Percentiles rank a stretch among this genome's conserved stretches.
phyloP scores from a whole-genome alignment of 2,797 vertebrate genomes.

The Rallus crepitans region DNA sequence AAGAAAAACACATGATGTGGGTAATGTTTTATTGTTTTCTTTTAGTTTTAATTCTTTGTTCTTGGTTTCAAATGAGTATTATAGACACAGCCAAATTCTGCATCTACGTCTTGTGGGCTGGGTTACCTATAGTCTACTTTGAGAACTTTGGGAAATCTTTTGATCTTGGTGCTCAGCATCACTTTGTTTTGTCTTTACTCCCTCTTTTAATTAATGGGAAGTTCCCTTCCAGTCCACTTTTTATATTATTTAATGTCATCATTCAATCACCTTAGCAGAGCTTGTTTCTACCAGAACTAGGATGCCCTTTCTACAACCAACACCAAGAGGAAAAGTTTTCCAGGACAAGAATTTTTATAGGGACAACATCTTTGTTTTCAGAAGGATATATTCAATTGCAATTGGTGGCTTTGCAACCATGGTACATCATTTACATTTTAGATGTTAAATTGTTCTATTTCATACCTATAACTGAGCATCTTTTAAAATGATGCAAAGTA shows the following conservation, averaged over 20 bases:
- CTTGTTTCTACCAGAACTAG: not conserved
- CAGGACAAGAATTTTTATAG: not conserved
- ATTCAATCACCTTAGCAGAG: not conserved
- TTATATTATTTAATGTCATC: not conserved
- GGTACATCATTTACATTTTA: not conserved
- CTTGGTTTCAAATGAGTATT: not conserved
- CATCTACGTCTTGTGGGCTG: not conserved
- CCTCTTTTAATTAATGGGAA: not conserved
- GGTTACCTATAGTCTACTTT: not conserved
- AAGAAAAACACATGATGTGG: constrained; percentile 33
- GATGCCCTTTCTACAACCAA: not conserved
- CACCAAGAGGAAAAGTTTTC: not conserved
- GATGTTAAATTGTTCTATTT: not conserved
- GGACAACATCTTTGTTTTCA: not conserved
- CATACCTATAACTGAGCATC: not conserved
- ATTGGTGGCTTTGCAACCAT: not conserved
- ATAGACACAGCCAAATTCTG: not conserved
- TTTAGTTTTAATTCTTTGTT: not conserved
- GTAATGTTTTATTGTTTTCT: constrained; percentile 34
- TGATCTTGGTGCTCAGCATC: not conserved
- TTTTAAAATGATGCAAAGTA: not conserved
- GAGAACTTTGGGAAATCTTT: not conserved
- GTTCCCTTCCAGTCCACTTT: not conserved
- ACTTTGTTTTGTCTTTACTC: not conserved
- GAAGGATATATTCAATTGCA: not conserved